Conservation (phyloP, 2,888 invertebrate genomes). For the Helobdella robusta region DNA sequence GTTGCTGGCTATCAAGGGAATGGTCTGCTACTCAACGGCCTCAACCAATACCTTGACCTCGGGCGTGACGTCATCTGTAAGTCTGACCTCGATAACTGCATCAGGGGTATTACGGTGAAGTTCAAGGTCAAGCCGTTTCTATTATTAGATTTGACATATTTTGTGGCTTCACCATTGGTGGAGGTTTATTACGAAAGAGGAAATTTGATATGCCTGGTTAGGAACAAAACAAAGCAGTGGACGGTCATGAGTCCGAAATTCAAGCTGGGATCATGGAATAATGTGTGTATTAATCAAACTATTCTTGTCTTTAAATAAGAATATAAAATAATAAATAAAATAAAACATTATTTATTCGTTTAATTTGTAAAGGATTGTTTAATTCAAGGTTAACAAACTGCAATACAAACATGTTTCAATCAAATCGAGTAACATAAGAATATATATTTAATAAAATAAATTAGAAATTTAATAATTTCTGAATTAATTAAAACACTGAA, state of each 20-base stretch:
- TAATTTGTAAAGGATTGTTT: background rate
- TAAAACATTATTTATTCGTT: background rate
- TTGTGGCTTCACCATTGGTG: constrained; percentile 43
- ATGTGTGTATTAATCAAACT: background rate
- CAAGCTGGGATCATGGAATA: constrained; percentile 8
- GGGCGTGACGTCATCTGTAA: constrained; percentile 42
- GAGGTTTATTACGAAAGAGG: constrained; percentile 40
- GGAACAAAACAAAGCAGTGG: constrained; percentile 36
- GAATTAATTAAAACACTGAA: background rate
- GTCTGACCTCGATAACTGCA: constrained; percentile 43
- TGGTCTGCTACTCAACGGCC: constrained; percentile 39
- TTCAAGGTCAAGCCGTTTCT: constrained; percentile 39
- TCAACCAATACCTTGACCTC: constrained; percentile 43
- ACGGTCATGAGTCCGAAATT: constrained; percentile 29
- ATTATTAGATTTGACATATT: constrained; percentile 41
- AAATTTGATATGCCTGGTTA: constrained; percentile 10
- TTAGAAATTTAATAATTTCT: background rate
- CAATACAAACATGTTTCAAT: background rate
- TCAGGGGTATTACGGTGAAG: constrained; percentile 40
- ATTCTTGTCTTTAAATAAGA: background rate
- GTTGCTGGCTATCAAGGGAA: constrained; percentile 27
- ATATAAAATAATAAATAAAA: constrained; percentile 11
- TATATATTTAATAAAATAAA: background rate
- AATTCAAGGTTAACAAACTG: background rate
- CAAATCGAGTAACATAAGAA: background rate